Evolutionary conservation across 1,140 invertebrate genomes (phyloP).

Genomic region (Bombus terrestris): DNA sequence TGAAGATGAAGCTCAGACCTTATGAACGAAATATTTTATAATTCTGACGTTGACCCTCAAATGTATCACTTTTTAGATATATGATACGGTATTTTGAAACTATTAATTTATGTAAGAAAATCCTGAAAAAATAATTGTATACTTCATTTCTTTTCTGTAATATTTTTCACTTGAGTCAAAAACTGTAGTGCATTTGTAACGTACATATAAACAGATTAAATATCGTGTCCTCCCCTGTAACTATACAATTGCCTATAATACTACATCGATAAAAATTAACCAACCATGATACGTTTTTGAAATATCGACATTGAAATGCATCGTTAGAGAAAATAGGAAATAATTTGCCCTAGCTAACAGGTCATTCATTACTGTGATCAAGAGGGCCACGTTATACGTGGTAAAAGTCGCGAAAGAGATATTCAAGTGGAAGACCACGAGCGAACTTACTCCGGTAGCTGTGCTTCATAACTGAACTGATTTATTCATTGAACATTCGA

Average conservation of each 20-base stretch:
- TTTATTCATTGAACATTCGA: slow-evolving; percentile 4
- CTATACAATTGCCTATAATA: no score
- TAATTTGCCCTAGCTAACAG: no score
- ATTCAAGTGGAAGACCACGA: background rate
- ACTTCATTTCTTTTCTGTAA: background rate
- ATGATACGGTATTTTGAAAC: no score
- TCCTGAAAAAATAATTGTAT: no score
- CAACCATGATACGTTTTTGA: background rate
- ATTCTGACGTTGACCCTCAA: no score
- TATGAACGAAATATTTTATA: no score
- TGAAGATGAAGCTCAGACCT: no score
- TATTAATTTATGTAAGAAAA: background rate
- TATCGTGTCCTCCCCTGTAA: no score
- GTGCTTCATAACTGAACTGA: background rate
- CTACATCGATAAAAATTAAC: background rate
- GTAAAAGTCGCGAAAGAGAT: background rate
- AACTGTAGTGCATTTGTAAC: no score
- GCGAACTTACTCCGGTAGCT: background rate
- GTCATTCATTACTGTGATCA: background rate
- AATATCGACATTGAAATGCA: background rate
- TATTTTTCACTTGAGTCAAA: background rate
- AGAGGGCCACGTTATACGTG: background rate
- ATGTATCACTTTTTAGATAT: no score
- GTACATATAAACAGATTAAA: no score
- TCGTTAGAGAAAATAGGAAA: background rate